Evolutionary conservation across 2,797 vertebrate genomes (phyloP), one percentile per base, ranked within the genome.

Genomic region (Rhynchotus rufescens): DNA sequence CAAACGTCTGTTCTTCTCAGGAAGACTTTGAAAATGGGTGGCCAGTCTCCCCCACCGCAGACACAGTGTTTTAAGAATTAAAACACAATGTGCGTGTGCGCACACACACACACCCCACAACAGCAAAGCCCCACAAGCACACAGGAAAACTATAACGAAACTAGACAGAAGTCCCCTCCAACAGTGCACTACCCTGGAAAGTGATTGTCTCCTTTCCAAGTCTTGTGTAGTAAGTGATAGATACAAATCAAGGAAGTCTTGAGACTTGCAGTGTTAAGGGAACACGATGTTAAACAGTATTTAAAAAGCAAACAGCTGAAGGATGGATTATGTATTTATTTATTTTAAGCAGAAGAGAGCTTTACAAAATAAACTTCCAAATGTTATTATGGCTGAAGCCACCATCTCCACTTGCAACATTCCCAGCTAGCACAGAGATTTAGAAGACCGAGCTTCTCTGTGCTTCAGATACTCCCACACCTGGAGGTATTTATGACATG

Each of bases 1-100:
- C 25, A 62, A 94, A 94, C 80, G 61, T 92, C 94, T 97, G 97
- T 95, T 96, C 94, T 97, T 96, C 89, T 93, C 52, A 13, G 9
- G 44, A 94, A 93, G 2, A 1, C 73, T 94, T 92, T 92, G 45
- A 92, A 95, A 91, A 90, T 23, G 10, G 49, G 85, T 73, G 60
- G 76, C 78, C 90, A 78, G n/a, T n/a, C 38, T 75, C 38, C 42
- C 72, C 80, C 25, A 64, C 23, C 66, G 16, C 8, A 51, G 59
- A 61, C 21, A 49, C 47, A 49, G 22, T 6, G 6, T 49, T 49
- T 49, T 49, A 49, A 49, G 47, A 49, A 22, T 23, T 23, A 49
- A 49, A 22, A 23, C 20, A 42, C 36, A 36, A 36, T 10, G 9
- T 36, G 36, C 36, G 9, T 36, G 36, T 10, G 9, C 36, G 4